Evolutionary conservation across 2,113 vertebrate genomes (phyloP), one percentile per base, ranked within the genome.

Genomic region (Cygnus buccinator): DNA sequence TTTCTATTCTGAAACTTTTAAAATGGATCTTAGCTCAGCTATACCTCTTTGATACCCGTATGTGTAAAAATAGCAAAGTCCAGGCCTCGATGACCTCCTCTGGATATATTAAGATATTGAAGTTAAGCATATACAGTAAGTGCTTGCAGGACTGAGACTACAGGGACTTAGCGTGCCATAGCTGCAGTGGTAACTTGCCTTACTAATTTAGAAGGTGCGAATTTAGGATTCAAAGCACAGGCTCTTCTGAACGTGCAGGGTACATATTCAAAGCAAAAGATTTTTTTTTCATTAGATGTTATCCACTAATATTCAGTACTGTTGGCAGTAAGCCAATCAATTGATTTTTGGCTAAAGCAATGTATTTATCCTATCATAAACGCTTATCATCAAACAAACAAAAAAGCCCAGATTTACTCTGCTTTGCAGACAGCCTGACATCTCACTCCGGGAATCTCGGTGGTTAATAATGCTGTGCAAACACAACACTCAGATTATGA

Each of bases 41-140:
- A 39, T 8, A 1, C 35, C 84, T 46, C 74, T 83, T 93, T 85
- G 67, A 80, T 48, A 81, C 41, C 87, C 46, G 12, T 55, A 28
- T 41, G 84, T 89, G 55, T 88, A 58, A 90, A 92, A 92, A 84
- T 77, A 86, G 87, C 44, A 48, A 70, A 92, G 83, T 46, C 44
- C 35, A 48, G 31, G 68, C 57, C 75, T 94, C 5, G 0, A 65
- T 89, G 76, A 81, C 86, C 88, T 86, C 65, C 55, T 80, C 62
- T 77, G 63, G 63, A 76, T 88, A 58, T 83, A 76, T 90, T 74
- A 61, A 71, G 84, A 35, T 84, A 54, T n/a, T 93, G 73, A 91
- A 94, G 26, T 33, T 82, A 65, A 80, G 23, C 41, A n/a, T 65
- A 72, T 72, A 80, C 70, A 75, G 19, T 39, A 80, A 68, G n/a